A percentile compares a stretch with the other conserved stretches of the same genome.
These are phyloP conservation scores for Entosphenus tridentatus DNA, from an alignment of 2,113 vertebrate genomes.

Conservation along the genomic window DNA sequence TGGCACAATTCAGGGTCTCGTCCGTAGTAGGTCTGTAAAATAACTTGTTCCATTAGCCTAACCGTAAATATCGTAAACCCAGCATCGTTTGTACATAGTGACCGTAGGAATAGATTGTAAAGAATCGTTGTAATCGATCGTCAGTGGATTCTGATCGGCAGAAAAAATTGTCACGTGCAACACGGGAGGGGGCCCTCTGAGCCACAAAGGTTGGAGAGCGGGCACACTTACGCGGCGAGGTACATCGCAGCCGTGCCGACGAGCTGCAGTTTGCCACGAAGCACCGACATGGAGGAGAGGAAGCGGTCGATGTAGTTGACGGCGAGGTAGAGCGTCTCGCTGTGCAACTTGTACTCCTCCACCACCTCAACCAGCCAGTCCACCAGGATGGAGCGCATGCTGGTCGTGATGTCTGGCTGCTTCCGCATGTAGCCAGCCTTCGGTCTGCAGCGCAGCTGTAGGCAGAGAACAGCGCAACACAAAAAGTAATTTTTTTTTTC, in stretches of 20 bases:
- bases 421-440: conserved; percentile 86
- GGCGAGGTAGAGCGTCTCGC: conserved; percentile 74
- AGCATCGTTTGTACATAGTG: too few relatives aligned
- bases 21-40: too few relatives aligned
- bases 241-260: conserved; percentile 95
- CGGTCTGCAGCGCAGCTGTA: conserved; percentile 57
- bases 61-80: too few relatives aligned
- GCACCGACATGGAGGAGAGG: conserved; percentile 88
- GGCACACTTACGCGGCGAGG: conserved; percentile 60
- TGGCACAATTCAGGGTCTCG: too few relatives aligned
- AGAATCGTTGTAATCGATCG: too few relatives aligned
- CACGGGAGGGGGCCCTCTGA: too few relatives aligned
- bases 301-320: conserved; percentile 97
- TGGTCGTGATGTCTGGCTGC: conserved; percentile 86
- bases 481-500: too few relatives aligned
- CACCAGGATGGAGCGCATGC: conserved; percentile 84
- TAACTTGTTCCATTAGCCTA: too few relatives aligned
- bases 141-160: too few relatives aligned
- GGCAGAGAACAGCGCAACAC: background rate
- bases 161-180: too few relatives aligned
- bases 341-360: conserved; percentile 91
- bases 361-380: conserved; percentile 97
- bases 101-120: too few relatives aligned
- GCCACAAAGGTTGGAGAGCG: too few relatives aligned
- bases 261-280: conserved; percentile 84